Evolutionary conservation across 2,888 invertebrate genomes (phyloP).

Genomic region (Bimastos eiseni): DNA sequence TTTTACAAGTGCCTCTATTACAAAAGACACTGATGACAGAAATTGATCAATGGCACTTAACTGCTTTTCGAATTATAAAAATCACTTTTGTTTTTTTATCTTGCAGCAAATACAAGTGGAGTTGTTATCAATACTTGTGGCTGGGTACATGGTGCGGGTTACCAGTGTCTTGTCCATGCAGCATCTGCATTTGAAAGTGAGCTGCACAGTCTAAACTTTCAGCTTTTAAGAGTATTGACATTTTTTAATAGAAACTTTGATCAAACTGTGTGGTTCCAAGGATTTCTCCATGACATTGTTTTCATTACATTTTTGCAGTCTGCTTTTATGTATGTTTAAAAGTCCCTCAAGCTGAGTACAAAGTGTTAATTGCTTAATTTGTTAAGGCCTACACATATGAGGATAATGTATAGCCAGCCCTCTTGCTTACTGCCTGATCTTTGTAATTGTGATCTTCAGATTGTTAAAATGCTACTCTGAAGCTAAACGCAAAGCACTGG

Average conservation of each 20-base stretch:
- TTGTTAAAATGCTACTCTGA: too few relatives aligned
- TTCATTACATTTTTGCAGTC: neutral
- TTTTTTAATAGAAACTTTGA: neutral
- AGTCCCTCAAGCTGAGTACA: too few relatives aligned
- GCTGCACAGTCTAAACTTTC: neutral
- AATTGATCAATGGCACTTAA: neutral
- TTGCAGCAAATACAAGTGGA: slow-evolving; percentile 67
- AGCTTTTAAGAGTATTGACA: neutral
- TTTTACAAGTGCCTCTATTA: neutral
- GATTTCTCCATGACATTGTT: neutral
- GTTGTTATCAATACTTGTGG: slow-evolving; percentile 96
- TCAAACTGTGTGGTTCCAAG: neutral
- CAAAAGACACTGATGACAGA: neutral
- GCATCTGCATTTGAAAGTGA: slow-evolving; percentile 86
- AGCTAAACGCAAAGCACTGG: too few relatives aligned
- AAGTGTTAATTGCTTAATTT: too few relatives aligned
- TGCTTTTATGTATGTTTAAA: neutral
- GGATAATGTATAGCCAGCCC: too few relatives aligned
- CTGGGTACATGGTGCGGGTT: slow-evolving; percentile 91
- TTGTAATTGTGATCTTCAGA: too few relatives aligned
- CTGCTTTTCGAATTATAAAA: neutral
- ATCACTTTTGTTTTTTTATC: neutral
- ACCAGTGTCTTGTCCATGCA: slow-evolving; percentile 80
- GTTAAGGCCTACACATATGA: too few relatives aligned
- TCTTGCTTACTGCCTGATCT: too few relatives aligned